phyloP scores from a whole-genome alignment of 2,797 vertebrate species.

The Ptychadena robeensis region DNA sequence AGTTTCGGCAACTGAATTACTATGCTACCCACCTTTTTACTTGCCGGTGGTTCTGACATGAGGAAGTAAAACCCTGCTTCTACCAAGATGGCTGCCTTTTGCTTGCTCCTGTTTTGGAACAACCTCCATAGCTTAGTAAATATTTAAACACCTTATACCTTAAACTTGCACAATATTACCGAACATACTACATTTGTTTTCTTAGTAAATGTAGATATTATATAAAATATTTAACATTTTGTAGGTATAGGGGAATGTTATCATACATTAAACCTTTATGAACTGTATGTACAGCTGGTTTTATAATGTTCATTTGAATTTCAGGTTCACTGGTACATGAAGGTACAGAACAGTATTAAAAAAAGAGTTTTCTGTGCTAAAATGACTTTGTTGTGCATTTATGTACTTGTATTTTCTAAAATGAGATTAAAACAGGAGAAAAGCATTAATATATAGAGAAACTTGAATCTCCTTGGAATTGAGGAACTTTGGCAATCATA shows the following conservation, averaged over 20 bases:
- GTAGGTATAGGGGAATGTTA: not conserved
- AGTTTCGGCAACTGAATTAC: no score
- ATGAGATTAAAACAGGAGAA: not conserved
- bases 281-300: not conserved
- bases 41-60: no score
- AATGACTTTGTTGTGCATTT: not conserved
- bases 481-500: constrained; percentile 3
- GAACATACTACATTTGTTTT: no score
- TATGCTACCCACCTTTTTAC: no score
- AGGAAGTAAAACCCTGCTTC: no score
- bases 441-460: not conserved
- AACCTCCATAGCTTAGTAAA: no score
- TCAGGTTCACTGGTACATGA: not conserved
- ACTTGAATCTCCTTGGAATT: not conserved
- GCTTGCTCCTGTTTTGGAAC: no score
- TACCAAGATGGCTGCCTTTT: no score
- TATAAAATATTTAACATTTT: no score
- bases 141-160: no score
- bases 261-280: not conserved
- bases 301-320: not conserved
- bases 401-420: not conserved
- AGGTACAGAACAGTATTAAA: not conserved
- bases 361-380: not conserved
- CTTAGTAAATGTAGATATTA: no score
- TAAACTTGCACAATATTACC: no score